These are phyloP conservation scores for Trachelus stipa DNA, from an alignment of 2,888 invertebrate species.

Conservation along the genomic window DNA sequence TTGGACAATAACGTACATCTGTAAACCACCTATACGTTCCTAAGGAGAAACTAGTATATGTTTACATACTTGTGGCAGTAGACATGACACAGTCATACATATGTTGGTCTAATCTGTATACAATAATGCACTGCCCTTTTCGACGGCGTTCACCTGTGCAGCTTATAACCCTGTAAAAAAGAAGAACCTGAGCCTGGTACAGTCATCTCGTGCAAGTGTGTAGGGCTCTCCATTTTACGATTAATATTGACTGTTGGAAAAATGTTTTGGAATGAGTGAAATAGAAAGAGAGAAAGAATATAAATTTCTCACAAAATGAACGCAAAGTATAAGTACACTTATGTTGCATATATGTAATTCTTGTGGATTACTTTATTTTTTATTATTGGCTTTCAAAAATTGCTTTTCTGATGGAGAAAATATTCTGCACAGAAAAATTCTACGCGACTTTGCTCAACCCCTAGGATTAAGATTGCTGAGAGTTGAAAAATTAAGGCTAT, in stretches of 20 bases:
- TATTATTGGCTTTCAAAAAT: not conserved
- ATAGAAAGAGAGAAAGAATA: not conserved
- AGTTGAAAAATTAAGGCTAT: not conserved
- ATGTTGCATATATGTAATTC: not conserved
- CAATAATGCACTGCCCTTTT: slow-evolving; percentile 40
- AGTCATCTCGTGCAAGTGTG: not conserved
- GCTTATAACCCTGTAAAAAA: not conserved
- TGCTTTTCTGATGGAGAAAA: not conserved
- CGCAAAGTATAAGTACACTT: too few relatives aligned
- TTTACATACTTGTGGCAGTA: not conserved
- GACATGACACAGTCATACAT: slow-evolving; percentile 14
- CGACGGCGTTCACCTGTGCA: slow-evolving; percentile 19
- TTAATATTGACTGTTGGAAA: not conserved
- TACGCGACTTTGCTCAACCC: not conserved
- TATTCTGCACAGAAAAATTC: not conserved
- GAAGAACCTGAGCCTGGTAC: not conserved
- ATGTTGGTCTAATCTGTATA: slow-evolving; percentile 34
- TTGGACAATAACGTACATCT: not conserved
- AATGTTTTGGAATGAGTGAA: not conserved
- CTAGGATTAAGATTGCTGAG: not conserved
- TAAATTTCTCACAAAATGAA: not conserved
- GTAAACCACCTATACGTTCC: not conserved
- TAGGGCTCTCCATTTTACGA: not conserved
- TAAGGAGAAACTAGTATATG: not conserved
- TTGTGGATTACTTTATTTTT: not conserved